Evolutionary conservation across 2,888 invertebrate genomes (phyloP).

Genomic region (Dicyrtoma fusca): DNA sequence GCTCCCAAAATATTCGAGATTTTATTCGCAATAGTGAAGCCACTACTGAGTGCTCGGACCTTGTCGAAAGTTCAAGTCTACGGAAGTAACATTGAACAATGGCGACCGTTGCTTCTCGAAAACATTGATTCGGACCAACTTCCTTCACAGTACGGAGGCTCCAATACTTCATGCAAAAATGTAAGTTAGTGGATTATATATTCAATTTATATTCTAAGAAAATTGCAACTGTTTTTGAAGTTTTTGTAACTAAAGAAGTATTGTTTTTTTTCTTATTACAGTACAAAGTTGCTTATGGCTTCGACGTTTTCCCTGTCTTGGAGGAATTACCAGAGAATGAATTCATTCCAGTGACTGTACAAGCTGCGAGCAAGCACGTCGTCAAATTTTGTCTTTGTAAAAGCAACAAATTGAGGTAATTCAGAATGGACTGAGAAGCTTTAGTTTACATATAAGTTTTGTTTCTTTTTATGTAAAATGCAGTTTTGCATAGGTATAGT

Average conservation of each 20-base stretch:
- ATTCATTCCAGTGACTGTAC: slow-evolving; percentile 22
- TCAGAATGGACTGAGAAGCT: no score
- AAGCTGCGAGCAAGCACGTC: slow-evolving; percentile 23
- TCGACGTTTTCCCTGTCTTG: neutral
- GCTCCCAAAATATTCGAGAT: slow-evolving; percentile 40
- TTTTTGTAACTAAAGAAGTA: no score
- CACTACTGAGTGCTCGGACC: slow-evolving; percentile 35
- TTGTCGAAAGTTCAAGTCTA: slow-evolving; percentile 31
- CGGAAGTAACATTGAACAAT: slow-evolving; percentile 27
- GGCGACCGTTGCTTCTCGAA: slow-evolving; percentile 25
- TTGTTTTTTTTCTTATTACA: neutral
- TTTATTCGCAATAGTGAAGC: slow-evolving; percentile 34
- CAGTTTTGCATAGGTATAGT: neutral
- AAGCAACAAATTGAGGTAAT: slow-evolving; percentile 13
- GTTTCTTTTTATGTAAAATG: no score
- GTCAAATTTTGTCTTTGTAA: neutral
- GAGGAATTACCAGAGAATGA: slow-evolving; percentile 16
- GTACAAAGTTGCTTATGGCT: slow-evolving; percentile 22
- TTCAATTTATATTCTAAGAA: no score
- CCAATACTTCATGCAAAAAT: slow-evolving; percentile 14
- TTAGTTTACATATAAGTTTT: no score
- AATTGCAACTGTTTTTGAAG: no score
- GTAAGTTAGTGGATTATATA: no score
- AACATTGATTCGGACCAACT: slow-evolving; percentile 30
- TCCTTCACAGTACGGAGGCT: slow-evolving; percentile 28